A percentile compares a stretch with the other conserved stretches of the same genome.
These are phyloP conservation scores for Cygnus atratus DNA, from an alignment of 2,113 vertebrate species.

Conservation along the genomic window DNA sequence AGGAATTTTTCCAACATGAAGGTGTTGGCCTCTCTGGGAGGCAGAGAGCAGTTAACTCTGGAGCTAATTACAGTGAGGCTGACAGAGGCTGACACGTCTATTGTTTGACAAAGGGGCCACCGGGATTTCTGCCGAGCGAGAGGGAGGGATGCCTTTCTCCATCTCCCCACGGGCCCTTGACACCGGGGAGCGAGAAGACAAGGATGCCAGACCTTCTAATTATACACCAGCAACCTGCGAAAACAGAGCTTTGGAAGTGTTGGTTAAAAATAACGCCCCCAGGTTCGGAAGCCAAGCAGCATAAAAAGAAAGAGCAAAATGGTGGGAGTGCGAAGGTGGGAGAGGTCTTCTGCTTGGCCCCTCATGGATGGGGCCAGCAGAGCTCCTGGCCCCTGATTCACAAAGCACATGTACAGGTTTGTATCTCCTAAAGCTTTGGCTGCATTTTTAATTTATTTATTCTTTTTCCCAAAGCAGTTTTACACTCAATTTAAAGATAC, in stretches of 20 bases:
- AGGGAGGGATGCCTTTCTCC: neutral
- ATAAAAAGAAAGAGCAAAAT: neutral
- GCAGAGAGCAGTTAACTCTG: neutral
- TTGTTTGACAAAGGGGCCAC: neutral
- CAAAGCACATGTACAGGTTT: rapidly evolving
- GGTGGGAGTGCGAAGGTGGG: neutral
- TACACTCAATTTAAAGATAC: neutral
- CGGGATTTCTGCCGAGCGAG: neutral
- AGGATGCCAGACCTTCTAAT: constrained; percentile 63
- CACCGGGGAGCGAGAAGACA: constrained; percentile 19
- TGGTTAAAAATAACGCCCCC: neutral
- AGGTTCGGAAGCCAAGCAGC: neutral
- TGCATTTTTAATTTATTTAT: neutral
- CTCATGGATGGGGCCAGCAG: neutral
- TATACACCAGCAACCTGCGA: neutral
- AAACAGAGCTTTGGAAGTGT: neutral
- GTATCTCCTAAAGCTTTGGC: neutral
- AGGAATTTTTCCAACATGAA: constrained; percentile 1
- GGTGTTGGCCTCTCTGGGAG: constrained; percentile 51
- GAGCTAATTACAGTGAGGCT: constrained; percentile 41
- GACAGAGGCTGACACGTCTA: constrained; percentile 20
- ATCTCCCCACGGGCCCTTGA: neutral
- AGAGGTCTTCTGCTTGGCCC: neutral
- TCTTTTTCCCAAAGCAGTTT: neutral
- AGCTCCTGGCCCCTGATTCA: neutral